Base-by-base conservation (phyloP, 2,113 vertebrate genomes). In the Oryzias melastigma region DNA sequence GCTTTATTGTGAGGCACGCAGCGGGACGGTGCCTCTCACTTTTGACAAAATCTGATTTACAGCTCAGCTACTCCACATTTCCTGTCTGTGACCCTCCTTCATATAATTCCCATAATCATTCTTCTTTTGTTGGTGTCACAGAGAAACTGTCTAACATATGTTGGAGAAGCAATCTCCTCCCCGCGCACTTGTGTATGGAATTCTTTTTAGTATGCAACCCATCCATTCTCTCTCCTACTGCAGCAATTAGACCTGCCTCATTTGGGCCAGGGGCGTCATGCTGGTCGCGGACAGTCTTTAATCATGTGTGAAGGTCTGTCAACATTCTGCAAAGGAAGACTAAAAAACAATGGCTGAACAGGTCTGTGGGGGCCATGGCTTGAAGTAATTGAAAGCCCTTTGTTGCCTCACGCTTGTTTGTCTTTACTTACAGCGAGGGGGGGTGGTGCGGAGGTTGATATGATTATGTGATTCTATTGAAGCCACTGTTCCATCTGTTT, bases 181-280 rank as follows among this genome's bases (percentile, higher is more conserved):
- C 56, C 51, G 57, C 60, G 63, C 58, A 29, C 71, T 50, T 70
- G 60, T 78, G 71, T 74, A 82, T 84, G 76, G 73, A 77, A 78
- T 78, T 82, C 62, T 78, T 68, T 84, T 76, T 80, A 81, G 75
- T 43, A 73, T 74, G 71, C 66, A 67, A 24, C 56, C 71, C 77
- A 63, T 45, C 66, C 62, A 67, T 75, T 88, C 60, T 57, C 55
- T 71, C 44, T 45, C 64, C 68, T 75, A 54, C 78, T 77, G 70
- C 68, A 69, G 67, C 85, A 84, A 90, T 89, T 89, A 88, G 85
- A 86, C 82, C 69, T 78, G 79, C 83, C 83, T 75, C 71, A 83
- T 90, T 87, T 85, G 83, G 71, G 78, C 80, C 41, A n/a, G 66
- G 50, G 59, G 75, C 45, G 1, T 78, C 75, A 59, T 54, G 63